Percentiles rank a stretch among this genome's conserved stretches.
phyloP scores from a whole-genome alignment of 1,140 invertebrate genomes.

The Bicyclus anynana region DNA sequence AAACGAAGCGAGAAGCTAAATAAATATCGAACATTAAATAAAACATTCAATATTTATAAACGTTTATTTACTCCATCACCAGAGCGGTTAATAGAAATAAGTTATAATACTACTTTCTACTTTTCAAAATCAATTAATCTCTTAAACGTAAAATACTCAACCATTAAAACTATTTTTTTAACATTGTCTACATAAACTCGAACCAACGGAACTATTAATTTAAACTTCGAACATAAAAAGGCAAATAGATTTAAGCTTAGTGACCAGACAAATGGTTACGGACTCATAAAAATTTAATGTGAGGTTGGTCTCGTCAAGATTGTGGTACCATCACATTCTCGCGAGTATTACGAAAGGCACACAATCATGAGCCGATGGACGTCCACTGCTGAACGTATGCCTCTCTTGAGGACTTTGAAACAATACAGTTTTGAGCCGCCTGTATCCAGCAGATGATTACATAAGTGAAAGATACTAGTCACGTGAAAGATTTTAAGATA shows the following conservation, averaged over 20 bases:
- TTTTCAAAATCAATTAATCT: background rate
- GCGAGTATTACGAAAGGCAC: background rate
- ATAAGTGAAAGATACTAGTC: too few species aligned
- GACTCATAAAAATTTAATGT: conserved; percentile 23
- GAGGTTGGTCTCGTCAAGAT: conserved; percentile 5
- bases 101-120: background rate
- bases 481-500: too few species aligned
- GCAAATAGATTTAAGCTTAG: conserved; percentile 17
- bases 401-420: too few species aligned
- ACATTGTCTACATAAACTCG: background rate
- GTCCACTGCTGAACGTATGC: background rate
- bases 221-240: conserved; percentile 4
- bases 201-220: conserved; percentile 1
- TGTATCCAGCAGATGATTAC: too few species aligned
- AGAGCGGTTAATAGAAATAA: background rate
- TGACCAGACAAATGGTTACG: conserved; percentile 19
- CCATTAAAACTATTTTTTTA: background rate
- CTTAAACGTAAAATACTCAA: background rate
- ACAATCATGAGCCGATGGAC: background rate
- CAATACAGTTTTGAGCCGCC: too few species aligned
- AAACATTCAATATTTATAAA: too few species aligned
- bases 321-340: conserved; percentile 9
- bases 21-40: too few species aligned
- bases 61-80: background rate
- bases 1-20: too few species aligned